A percentile compares a stretch with the other conserved stretches of the same genome.
These are phyloP conservation scores for Synanthedon tipuliformis DNA, from an alignment of 2,888 invertebrate species.

Conservation along the genomic window DNA sequence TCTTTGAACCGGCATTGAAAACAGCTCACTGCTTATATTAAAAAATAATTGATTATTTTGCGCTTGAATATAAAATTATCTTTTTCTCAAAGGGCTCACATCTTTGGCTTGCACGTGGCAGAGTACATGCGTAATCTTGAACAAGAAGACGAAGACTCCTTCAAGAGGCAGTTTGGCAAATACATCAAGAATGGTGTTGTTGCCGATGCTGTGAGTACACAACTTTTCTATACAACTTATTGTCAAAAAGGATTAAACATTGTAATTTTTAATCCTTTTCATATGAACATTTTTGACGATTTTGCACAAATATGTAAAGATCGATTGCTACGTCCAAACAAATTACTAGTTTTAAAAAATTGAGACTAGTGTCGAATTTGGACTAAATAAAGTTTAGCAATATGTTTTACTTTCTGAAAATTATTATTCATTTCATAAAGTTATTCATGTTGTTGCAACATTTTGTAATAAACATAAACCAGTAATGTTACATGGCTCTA, in stretches of 20 bases:
- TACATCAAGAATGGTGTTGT: slow-evolving; percentile 93
- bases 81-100: slow-evolving; percentile 79
- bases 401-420: slow-evolving; percentile 11
- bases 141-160: slow-evolving; percentile 97
- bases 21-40: slow-evolving; percentile 18
- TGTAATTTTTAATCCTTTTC: too few species aligned
- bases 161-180: slow-evolving; percentile 96
- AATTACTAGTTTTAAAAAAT: slow-evolving; percentile 44
- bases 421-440: slow-evolving; percentile 10
- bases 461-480: too few species aligned
- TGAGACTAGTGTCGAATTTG: slow-evolving; percentile 51
- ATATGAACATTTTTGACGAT: too few species aligned
- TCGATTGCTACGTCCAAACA: slow-evolving; percentile 45
- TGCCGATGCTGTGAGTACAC: slow-evolving; percentile 91
- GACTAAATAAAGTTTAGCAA: slow-evolving; percentile 40
- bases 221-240: too few species aligned
- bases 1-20: slow-evolving; percentile 45
- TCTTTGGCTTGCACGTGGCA: slow-evolving; percentile 96
- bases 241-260: too few species aligned
- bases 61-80: background rate
- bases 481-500: too few species aligned
- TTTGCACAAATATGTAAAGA: background rate
- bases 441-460: slow-evolving; percentile 15
- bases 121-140: slow-evolving; percentile 95
- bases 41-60: background rate